These are phyloP conservation scores for Zalophus californianus DNA, from an alignment of 2,797 vertebrate species.

Conservation along the genomic window DNA sequence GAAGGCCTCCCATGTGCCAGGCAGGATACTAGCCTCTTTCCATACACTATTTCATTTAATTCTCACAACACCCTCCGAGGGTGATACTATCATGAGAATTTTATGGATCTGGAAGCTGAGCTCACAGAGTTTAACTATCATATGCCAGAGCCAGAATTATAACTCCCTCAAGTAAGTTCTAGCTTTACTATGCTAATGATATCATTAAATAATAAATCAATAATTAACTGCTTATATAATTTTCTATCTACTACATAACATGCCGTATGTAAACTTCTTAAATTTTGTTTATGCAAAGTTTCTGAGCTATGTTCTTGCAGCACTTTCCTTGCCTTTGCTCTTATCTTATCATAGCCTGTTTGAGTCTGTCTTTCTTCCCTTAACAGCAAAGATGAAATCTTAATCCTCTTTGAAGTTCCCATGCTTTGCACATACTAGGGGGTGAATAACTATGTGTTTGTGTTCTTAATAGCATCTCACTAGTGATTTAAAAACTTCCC, in stretches of 20 bases:
- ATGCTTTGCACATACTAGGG: neutral
- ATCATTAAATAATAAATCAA: slow-evolving; percentile 24
- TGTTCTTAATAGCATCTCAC: neutral
- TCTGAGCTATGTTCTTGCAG: neutral
- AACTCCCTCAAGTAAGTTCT: neutral
- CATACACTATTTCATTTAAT: neutral
- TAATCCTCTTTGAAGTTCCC: slow-evolving; percentile 4
- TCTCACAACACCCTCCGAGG: neutral
- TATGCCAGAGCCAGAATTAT: slow-evolving; percentile 27
- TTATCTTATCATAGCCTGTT: neutral
- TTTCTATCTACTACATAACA: neutral
- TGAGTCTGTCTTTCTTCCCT: neutral
- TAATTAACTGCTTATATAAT: neutral
- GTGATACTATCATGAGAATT: neutral
- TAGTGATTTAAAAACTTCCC: slow-evolving; percentile 24
- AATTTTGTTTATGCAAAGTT: neutral
- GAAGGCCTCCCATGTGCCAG: neutral
- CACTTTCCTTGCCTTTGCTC: neutral
- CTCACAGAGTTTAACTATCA: neutral
- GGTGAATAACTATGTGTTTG: neutral
- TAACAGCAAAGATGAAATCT: neutral
- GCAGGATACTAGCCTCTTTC: neutral
- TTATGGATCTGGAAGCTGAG: neutral
- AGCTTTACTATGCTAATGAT: neutral
- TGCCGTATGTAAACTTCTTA: neutral